phyloP scores from a whole-genome alignment of 2,797 vertebrate genomes.

The Clangula hyemalis region DNA sequence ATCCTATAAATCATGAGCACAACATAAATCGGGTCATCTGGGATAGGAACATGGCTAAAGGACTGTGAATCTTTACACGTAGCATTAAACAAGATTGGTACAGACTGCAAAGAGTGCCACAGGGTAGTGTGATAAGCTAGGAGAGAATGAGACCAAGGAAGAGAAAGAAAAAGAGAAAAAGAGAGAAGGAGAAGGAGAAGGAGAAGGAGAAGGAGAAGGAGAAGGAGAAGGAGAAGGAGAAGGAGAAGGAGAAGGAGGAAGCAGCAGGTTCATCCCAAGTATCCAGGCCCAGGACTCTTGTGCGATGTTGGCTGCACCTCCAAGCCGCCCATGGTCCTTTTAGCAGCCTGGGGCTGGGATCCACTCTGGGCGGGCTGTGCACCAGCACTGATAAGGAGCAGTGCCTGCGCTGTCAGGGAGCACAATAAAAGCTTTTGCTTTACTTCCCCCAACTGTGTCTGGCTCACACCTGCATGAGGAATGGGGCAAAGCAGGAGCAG shows the following conservation, averaged over 20 bases:
- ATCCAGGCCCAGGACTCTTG: not conserved
- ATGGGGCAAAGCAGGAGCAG: not conserved
- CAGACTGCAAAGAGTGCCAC: not conserved
- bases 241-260: not conserved
- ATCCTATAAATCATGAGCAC: not conserved
- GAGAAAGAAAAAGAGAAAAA: not conserved
- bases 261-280: not conserved
- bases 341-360: not conserved
- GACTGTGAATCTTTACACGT: not conserved
- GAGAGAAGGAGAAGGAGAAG: accelerated
- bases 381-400: not conserved
- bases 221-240: accelerated
- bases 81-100: not conserved
- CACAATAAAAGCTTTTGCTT: not conserved
- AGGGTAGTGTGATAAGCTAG: not conserved
- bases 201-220: no score
- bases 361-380: not conserved
- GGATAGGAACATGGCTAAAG: accelerated
- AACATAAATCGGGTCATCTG: no score
- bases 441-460: no score
- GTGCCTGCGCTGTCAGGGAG: accelerated
- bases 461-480: not conserved
- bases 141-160: not conserved
- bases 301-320: not conserved
- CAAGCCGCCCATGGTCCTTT: not conserved